Base-by-base conservation (phyloP, 2,888 invertebrate species). In the Stenodema calcarata region DNA sequence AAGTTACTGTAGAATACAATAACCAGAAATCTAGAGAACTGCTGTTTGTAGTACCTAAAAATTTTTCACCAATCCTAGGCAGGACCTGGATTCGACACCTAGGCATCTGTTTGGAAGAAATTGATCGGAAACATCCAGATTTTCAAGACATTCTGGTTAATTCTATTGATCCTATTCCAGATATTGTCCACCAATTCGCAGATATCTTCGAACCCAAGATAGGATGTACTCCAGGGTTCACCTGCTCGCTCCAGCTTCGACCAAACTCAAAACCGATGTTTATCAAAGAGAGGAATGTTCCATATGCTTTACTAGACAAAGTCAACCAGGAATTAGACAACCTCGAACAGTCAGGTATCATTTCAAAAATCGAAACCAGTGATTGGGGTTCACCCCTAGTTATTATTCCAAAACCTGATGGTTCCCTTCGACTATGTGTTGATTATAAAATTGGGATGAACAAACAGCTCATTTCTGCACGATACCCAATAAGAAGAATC, bases 391-490 rank as follows among this genome's bases (percentile, higher is more conserved):
- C 69, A 6, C 70, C 87, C 12, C 75, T 86, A 4, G 78, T 86
- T 16, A 54, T 86, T 27, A 76, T 86, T 27, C 78, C 30, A n/a
- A 70, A 84, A 23, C 75, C 44, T 7, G 73, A 84, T 42, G 73
- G 86, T n/a, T 69, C n/a, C 0, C 47, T 89, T n/a, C 47, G 87
- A 4, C 41, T 87, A 12, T 89, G 88, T 35, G 88, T 82, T 44
- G 88, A 90, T 83, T 89, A 89, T 62, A 89, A 90, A 86, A 70
- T 84, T 30, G 89, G 50, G 1, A 89, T 90, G 9, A 90, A 90
- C 78, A 80, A 88, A 62, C 87, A 87, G 81, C 78, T 90, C 12
- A 81, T 89, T 0, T 42, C 82, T 14, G 88, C 88, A 78, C 87
- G 89, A 47, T 89, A 88, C 44, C 89, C 89, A 16, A 87, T 89